These are phyloP conservation scores for Coelopa pilipes DNA, from an alignment of 2,888 invertebrate species.

Conservation along the genomic window DNA sequence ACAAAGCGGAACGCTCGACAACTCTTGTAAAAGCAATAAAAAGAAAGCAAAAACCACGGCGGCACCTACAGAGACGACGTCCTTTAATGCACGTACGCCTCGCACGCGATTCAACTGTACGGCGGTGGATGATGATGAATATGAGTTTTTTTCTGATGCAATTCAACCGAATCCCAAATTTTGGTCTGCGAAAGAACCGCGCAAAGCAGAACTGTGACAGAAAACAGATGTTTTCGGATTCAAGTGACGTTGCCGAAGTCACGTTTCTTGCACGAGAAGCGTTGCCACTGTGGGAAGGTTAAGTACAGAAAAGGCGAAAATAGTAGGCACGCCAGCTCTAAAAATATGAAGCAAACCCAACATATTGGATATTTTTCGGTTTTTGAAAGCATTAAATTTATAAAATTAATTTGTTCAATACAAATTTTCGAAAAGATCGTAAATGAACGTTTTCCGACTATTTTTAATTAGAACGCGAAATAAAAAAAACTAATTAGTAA, in stretches of 20 bases:
- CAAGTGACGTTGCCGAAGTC: slow-evolving; percentile 11
- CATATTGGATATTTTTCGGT: too few relatives aligned
- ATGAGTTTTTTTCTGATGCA: neutral
- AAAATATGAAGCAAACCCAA: too few relatives aligned
- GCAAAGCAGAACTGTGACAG: neutral
- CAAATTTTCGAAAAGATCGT: too few relatives aligned
- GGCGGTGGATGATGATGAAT: neutral
- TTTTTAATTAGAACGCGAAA: too few relatives aligned
- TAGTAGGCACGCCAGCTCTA: too few relatives aligned
- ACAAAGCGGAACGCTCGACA: slow-evolving; percentile 14
- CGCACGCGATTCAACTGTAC: neutral
- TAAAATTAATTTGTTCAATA: too few relatives aligned
- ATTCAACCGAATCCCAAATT: neutral
- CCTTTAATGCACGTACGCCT: slow-evolving; percentile 44
- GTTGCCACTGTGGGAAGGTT: slow-evolving; percentile 14
- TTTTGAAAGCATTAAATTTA: neutral
- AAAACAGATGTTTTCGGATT: slow-evolving; percentile 15
- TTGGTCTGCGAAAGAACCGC: neutral
- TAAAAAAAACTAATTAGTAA: too few relatives aligned
- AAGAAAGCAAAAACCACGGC: neutral
- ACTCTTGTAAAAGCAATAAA: too few relatives aligned
- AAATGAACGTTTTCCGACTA: too few relatives aligned
- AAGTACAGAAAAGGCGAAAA: too few relatives aligned
- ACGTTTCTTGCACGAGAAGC: slow-evolving; percentile 2
- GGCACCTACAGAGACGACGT: slow-evolving; percentile 36